These are phyloP conservation scores for Chroicocephalus ridibundus DNA, from an alignment of 2,113 vertebrate species.

Conservation along the genomic window DNA sequence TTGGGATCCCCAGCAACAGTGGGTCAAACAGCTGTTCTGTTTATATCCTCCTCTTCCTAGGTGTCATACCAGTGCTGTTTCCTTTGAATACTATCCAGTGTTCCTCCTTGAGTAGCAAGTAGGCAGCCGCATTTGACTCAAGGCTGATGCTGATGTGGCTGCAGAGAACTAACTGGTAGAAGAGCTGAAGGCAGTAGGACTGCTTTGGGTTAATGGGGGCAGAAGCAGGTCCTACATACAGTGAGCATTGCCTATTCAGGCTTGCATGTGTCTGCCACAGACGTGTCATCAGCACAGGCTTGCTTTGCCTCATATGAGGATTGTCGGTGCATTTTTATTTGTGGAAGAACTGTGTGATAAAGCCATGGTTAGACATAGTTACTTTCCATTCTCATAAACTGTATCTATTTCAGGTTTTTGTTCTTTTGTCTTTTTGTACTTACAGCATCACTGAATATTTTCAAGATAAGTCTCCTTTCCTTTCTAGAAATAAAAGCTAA, in stretches of 20 bases:
- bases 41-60: neutral
- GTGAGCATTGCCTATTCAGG: neutral
- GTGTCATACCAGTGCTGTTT: neutral
- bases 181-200: neutral
- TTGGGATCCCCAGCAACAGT: neutral
- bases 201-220: neutral
- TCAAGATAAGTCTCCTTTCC: neutral
- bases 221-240: neutral
- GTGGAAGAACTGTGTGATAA: neutral
- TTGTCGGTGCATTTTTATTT: neutral
- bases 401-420: neutral
- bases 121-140: neutral
- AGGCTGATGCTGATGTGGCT: neutral
- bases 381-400: neutral
- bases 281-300: neutral
- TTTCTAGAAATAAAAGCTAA: neutral
- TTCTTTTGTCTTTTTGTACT: neutral
- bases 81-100: neutral
- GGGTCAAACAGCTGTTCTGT: neutral
- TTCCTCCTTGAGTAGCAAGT: neutral
- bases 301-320: neutral
- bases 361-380: neutral
- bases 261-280: rapidly evolving
- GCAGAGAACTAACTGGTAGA: neutral
- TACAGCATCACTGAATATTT: neutral